Evolutionary conservation across 2,888 invertebrate species (phyloP), one percentile per base, ranked within the genome.

Genomic region (Timema podura): DNA sequence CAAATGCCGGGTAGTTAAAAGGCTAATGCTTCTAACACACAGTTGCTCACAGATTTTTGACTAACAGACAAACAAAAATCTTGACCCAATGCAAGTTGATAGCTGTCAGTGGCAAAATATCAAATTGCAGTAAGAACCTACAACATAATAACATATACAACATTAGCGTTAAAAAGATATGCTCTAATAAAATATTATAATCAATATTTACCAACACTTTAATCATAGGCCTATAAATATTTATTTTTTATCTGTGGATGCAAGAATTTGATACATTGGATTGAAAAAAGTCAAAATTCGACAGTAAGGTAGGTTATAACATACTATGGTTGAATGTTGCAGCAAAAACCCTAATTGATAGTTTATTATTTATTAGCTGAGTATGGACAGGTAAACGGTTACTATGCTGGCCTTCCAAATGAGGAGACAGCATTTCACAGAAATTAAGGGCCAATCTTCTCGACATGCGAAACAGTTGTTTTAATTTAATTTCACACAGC

Each of bases 121-220:
- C 70, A 67, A 5, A 70, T 15, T 44, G 70, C 70, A 16, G 61
- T 46, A n/a, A 70, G 61, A 13, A 70, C 67, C 70, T 70, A 45
- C 13, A 69, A 57, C 15, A n/a, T n/a, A n/a, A n/a, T 11, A 57
- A 6, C 8, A 57, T 8, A 2, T 57, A n/a, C n/a, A n/a, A n/a
- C n/a, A n/a, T n/a, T n/a, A 10, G 57, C 49, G 49, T 49, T 10
- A 49, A 11, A 49, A 49, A 11, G 9, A 10, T 49, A 49, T 49
- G 9, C 11, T 49, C 9, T 10, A 49, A 9, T 10, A 10, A 49
- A 9, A 49, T 11, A 49, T 11, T 49, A n/a, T n/a, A n/a, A n/a
- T n/a, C n/a, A n/a, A n/a, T n/a, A n/a, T n/a, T n/a, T n/a, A n/a
- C n/a, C n/a, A n/a, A n/a, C n/a, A n/a, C n/a, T n/a, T n/a, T n/a